phyloP scores from a whole-genome alignment of 2,113 vertebrate species.

The Phasianus colchicus region DNA sequence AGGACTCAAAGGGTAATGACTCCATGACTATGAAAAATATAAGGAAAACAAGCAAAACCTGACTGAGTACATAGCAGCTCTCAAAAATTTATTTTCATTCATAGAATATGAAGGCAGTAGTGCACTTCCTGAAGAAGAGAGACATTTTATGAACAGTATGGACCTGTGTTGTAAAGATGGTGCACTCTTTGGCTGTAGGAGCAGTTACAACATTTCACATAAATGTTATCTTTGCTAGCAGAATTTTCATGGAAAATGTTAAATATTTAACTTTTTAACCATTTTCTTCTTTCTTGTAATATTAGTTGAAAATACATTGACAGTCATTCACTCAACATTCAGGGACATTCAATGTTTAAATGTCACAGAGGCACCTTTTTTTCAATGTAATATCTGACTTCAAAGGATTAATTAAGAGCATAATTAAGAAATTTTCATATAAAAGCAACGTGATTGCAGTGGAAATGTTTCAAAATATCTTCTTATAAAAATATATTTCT shows the following conservation, averaged over 20 bases:
- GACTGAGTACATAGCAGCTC: neutral
- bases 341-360: neutral
- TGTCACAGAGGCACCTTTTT: neutral
- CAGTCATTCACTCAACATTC: neutral
- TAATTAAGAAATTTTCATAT: neutral
- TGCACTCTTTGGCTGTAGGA: neutral
- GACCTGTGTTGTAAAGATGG: neutral
- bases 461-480: neutral
- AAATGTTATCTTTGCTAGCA: neutral
- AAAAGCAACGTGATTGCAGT: neutral
- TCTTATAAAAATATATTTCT: neutral
- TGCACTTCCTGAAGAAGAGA: neutral
- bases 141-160: neutral
- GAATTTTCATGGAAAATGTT: neutral
- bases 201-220: neutral
- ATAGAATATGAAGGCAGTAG: neutral
- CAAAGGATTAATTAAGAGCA: neutral
- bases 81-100: neutral
- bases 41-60: neutral
- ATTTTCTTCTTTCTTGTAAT: neutral
- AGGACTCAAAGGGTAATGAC: neutral
- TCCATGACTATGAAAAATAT: neutral
- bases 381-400: neutral
- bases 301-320: neutral
- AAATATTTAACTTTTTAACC: neutral